Evolutionary conservation across 1,140 invertebrate species (phyloP).

Genomic region (Diploscapter pachys): DNA sequence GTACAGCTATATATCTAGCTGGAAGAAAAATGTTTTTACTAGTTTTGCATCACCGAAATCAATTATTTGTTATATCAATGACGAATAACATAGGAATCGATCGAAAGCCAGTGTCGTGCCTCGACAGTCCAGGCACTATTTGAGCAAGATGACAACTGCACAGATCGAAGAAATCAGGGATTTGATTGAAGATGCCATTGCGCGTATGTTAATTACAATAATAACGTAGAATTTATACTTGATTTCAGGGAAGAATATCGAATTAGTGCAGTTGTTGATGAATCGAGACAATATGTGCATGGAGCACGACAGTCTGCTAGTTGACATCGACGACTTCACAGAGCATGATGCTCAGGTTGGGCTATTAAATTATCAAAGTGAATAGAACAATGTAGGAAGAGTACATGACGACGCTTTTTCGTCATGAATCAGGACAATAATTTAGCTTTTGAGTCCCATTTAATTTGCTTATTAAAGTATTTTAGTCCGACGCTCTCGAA

Average conservation of each 20-base stretch:
- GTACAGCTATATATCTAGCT: not conserved
- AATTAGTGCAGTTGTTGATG: constrained; percentile 19
- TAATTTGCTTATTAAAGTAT: too few species aligned
- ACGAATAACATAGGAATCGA: constrained; percentile 1
- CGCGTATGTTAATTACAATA: constrained; percentile 4
- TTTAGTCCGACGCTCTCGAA: too few species aligned
- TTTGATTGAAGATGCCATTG: constrained; percentile 24
- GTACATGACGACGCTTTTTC: too few species aligned
- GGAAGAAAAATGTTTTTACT: not conserved
- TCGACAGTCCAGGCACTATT: constrained; percentile 21
- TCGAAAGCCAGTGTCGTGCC: constrained; percentile 30
- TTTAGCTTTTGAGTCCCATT: too few species aligned
- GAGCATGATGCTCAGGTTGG: constrained; percentile 22
- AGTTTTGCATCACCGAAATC: too few species aligned
- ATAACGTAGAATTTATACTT: not conserved
- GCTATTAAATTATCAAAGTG: not conserved
- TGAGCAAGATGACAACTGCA: constrained; percentile 18
- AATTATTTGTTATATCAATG: too few species aligned
- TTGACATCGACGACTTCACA: constrained; percentile 31
- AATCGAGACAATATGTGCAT: constrained; percentile 25
- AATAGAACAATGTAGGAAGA: too few species aligned
- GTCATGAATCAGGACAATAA: too few species aligned
- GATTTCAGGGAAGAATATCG: constrained; percentile 26
- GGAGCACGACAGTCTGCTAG: constrained; percentile 24
- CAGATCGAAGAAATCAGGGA: constrained; percentile 13